Conservation (phyloP, 2,113 vertebrate species). For the Seriola rivoliana region DNA sequence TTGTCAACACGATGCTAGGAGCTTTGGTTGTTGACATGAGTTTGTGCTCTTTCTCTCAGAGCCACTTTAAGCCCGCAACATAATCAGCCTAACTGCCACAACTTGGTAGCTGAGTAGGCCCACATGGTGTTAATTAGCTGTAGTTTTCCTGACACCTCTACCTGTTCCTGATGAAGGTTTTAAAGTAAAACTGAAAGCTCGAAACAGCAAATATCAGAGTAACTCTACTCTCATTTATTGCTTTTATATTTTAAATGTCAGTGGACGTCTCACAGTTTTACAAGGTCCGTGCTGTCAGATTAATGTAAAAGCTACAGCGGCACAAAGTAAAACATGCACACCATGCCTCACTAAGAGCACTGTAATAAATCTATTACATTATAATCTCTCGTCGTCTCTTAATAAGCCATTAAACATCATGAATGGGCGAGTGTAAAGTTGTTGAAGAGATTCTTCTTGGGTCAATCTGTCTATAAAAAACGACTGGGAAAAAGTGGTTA, state of each 20-base stretch:
- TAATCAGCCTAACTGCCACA: neutral
- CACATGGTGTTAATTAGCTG: neutral
- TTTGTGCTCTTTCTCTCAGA: neutral
- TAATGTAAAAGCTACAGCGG: neutral
- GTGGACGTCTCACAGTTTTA: neutral
- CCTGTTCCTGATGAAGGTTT: neutral
- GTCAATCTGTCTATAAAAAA: neutral
- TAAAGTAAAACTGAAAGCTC: neutral
- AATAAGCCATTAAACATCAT: neutral
- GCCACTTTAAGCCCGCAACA: neutral
- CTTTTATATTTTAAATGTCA: neutral
- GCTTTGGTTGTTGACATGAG: neutral
- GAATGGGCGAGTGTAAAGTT: neutral
- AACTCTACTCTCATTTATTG: neutral
- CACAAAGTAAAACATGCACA: conserved; percentile 1
- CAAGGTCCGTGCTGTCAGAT: neutral
- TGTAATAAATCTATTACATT: neutral
- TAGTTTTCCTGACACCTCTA: neutral
- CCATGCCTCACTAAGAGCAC: neutral
- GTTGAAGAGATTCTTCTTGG: neutral
- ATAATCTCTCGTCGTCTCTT: neutral
- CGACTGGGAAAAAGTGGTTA: neutral
- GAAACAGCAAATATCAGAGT: neutral
- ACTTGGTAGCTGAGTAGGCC: neutral
- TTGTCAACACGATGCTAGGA: neutral